A percentile compares a stretch with the other conserved stretches of the same genome.
Evolutionary conservation across 2,797 vertebrate genomes (phyloP).

Genomic region (Cryptoprocta ferox): DNA sequence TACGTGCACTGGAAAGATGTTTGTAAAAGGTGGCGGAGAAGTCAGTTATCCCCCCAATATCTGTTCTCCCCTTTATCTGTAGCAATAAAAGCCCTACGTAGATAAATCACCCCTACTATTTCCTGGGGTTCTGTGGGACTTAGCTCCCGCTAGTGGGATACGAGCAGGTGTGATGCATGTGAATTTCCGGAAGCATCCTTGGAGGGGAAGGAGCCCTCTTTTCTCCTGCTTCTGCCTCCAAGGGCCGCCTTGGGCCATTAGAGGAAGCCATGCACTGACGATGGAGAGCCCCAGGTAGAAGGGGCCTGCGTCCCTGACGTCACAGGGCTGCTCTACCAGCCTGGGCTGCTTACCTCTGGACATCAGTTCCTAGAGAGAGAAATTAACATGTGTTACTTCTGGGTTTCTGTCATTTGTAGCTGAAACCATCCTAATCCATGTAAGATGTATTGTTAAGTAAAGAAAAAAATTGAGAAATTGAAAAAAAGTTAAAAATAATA

Average conservation of each 20-base stretch:
- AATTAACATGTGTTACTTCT: not conserved
- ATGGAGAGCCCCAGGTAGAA: not conserved
- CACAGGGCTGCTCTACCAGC: not conserved
- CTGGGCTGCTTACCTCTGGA: not conserved
- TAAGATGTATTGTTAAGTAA: not conserved
- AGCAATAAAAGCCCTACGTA: not conserved
- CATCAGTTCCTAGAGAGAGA: not conserved
- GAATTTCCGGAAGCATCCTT: not conserved
- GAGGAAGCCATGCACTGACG: rapidly evolving
- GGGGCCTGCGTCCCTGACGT: not conserved
- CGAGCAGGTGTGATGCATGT: not conserved
- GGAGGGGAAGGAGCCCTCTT: not conserved
- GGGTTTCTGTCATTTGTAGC: constrained; percentile 14
- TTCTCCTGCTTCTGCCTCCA: not conserved
- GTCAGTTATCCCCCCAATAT: not conserved
- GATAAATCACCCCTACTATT: not conserved
- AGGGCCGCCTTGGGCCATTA: rapidly evolving
- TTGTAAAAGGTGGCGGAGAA: not conserved
- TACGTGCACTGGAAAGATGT: not conserved
- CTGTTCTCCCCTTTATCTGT: not conserved
- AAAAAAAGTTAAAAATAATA: not conserved
- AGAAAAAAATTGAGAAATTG: not conserved
- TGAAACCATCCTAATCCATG: not conserved
- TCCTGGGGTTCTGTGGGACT: not conserved
- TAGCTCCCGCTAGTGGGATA: not conserved